phyloP scores from a whole-genome alignment of 92 coral and sea anemone species.

The Porites evermanni region DNA sequence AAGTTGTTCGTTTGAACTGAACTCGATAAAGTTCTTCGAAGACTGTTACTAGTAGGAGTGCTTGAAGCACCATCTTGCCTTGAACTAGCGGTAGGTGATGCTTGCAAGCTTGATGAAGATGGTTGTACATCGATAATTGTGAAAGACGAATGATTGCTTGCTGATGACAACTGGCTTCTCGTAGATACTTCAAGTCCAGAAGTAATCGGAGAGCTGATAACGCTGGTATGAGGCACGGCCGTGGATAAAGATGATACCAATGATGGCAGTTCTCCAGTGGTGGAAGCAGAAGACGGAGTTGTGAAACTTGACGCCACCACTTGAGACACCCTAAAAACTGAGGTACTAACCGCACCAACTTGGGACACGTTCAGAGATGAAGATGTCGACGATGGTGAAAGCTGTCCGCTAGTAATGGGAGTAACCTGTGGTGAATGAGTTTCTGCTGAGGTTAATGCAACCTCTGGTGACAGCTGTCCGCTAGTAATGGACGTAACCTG shows the following conservation, averaged over 20 bases:
- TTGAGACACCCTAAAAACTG: not conserved
- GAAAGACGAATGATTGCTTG: not conserved
- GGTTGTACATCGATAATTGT: not conserved
- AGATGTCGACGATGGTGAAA: not conserved
- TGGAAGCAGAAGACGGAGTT: not conserved
- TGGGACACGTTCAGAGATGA: not conserved
- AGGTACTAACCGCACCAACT: not conserved
- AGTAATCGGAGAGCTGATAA: not conserved
- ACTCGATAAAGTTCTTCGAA: not conserved
- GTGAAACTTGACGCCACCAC: slow-evolving; percentile 1
- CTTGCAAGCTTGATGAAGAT: not conserved
- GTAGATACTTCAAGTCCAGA: not conserved
- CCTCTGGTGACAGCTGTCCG: no score
- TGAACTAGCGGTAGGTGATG: not conserved
- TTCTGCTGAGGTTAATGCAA: not conserved
- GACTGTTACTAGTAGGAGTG: not conserved
- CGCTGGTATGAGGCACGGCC: not conserved
- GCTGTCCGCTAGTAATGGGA: not conserved
- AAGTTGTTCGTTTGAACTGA: not conserved
- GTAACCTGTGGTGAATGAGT: not conserved
- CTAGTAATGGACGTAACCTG: no score
- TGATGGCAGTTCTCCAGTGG: not conserved
- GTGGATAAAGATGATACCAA: not conserved
- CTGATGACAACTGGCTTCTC: not conserved
- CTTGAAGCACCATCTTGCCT: not conserved